phyloP scores from a whole-genome alignment of 2,888 invertebrate species.

The Drosophila anomalipes region DNA sequence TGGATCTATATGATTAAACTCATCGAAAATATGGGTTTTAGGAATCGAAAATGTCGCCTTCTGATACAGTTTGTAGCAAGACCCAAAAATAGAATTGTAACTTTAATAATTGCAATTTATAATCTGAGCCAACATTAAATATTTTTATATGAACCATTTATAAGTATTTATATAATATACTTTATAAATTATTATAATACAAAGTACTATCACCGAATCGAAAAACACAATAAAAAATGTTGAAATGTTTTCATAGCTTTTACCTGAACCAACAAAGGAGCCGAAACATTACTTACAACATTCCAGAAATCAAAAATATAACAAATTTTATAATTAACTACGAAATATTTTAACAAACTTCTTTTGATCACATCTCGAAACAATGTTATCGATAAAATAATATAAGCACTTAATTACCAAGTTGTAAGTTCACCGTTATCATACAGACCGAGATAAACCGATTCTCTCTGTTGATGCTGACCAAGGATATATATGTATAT shows the following conservation, averaged over 20 bases:
- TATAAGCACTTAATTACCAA: background rate
- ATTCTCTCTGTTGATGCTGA: background rate
- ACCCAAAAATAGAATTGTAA: background rate
- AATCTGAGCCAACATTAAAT: background rate
- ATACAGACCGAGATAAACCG: no score
- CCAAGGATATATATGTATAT: background rate
- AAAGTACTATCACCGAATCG: background rate
- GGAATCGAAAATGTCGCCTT: background rate
- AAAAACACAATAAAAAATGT: background rate
- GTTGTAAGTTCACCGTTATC: background rate
- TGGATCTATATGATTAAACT: background rate
- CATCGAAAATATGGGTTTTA: background rate
- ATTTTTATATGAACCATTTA: background rate
- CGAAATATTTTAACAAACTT: background rate
- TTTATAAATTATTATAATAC: background rate
- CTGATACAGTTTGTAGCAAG: background rate
- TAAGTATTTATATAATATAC: background rate
- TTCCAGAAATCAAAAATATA: background rate
- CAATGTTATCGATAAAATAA: background rate
- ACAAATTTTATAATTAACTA: background rate
- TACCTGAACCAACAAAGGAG: background rate
- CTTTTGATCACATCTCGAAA: background rate
- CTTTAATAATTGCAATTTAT: background rate
- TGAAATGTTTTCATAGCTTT: background rate
- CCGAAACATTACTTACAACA: background rate